Evolutionary conservation across 2,888 invertebrate genomes (phyloP).

Genomic region (Arge pagana): DNA sequence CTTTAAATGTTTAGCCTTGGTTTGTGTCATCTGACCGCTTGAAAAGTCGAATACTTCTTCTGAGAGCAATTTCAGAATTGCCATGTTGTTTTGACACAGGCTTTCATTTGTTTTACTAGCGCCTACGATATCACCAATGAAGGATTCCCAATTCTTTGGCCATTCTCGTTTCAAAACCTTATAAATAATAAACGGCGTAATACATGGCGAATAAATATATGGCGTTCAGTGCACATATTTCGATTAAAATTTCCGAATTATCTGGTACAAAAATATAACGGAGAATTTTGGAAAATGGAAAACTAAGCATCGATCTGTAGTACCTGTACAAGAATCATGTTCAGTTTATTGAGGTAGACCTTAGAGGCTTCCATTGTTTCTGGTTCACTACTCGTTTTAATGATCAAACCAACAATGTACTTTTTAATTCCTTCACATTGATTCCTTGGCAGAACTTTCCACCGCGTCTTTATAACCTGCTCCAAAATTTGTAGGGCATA

Average conservation of each 20-base stretch:
- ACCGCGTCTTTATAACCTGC: slow-evolving; percentile 97
- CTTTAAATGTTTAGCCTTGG: slow-evolving; percentile 98
- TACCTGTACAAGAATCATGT: slow-evolving; percentile 97
- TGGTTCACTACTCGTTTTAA: slow-evolving; percentile 95
- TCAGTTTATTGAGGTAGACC: slow-evolving; percentile 96
- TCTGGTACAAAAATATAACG: slow-evolving; percentile 11
- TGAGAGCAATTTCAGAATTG: slow-evolving; percentile 93
- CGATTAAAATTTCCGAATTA: not conserved
- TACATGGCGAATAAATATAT: too few species aligned
- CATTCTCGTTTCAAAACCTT: slow-evolving; percentile 97
- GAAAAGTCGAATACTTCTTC: slow-evolving; percentile 99
- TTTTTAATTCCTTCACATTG: slow-evolving; percentile 99
- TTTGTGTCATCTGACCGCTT: slow-evolving; percentile 96
- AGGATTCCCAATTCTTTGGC: slow-evolving; percentile 99
- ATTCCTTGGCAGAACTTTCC: slow-evolving; percentile 97
- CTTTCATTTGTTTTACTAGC: slow-evolving; percentile 99
- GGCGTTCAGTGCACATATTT: too few species aligned
- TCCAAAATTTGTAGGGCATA: slow-evolving; percentile 99
- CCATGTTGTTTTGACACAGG: slow-evolving; percentile 99
- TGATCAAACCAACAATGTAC: slow-evolving; percentile 97
- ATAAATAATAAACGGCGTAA: too few species aligned
- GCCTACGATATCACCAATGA: slow-evolving; percentile 98
- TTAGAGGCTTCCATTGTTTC: slow-evolving; percentile 88
- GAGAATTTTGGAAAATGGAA: not conserved
- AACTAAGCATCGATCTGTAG: slow-evolving; percentile 25